Conservation (phyloP, 2,797 vertebrate genomes). For the Urosaurus nigricauda region DNA sequence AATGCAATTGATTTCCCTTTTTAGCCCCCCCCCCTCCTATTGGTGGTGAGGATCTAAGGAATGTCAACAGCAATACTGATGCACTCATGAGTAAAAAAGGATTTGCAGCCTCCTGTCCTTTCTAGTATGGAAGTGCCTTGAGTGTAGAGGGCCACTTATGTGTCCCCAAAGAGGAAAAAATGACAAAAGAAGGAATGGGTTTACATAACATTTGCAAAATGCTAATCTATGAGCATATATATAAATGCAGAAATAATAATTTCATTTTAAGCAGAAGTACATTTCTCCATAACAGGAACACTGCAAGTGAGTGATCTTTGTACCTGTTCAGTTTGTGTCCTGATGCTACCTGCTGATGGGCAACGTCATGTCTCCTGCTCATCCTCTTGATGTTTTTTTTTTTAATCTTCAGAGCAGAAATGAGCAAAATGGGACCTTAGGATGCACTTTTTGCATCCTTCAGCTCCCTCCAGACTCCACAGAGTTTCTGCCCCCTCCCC, state of each 20-base stretch:
- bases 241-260: background rate
- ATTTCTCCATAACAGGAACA: background rate
- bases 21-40: accelerated
- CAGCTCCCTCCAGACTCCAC: no score
- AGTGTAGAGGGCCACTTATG: background rate
- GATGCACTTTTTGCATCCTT: no score
- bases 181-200: background rate
- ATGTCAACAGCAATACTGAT: background rate
- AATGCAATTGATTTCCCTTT: background rate
- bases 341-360: background rate
- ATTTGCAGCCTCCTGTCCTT: background rate
- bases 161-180: background rate
- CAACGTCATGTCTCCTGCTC: no score
- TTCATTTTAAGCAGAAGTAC: background rate
- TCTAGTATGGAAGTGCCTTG: background rate
- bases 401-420: no score
- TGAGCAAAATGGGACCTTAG: no score
- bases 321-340: background rate
- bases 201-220: background rate
- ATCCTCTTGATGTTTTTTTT: no score
- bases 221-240: background rate
- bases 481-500: no score
- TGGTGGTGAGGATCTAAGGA: background rate
- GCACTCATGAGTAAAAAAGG: background rate
- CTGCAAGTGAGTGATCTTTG: background rate